Percentiles rank a stretch among this genome's conserved stretches.
Conservation (phyloP, 2,888 invertebrate species). For the Philereme transversata region DNA sequence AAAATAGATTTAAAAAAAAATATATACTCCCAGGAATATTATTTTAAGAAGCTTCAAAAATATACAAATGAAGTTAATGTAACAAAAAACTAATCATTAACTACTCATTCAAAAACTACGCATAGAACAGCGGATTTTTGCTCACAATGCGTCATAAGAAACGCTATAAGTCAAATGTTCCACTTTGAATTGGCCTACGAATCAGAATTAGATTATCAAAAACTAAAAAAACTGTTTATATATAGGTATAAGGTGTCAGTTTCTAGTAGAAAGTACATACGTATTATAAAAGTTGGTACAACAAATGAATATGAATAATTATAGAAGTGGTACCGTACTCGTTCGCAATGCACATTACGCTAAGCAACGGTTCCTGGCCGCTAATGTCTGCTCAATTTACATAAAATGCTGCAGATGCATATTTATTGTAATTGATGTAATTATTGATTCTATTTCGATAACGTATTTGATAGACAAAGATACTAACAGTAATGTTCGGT, state of each 20-base stretch:
- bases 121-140: constrained; percentile 12
- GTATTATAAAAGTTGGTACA: background rate
- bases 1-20: no score
- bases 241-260: background rate
- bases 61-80: no score
- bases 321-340: constrained; percentile 15
- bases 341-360: constrained; percentile 7
- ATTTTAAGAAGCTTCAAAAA: no score
- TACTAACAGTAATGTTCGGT: background rate
- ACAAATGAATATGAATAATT: constrained; percentile 15
- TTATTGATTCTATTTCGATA: constrained; percentile 5
- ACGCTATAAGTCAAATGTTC: constrained; percentile 13
- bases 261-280: no score
- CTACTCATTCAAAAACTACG: constrained; percentile 3
- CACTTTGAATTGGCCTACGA: background rate
- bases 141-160: constrained; percentile 17
- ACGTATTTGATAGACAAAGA: background rate
- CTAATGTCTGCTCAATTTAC: constrained; percentile 12
- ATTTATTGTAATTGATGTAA: constrained; percentile 11
- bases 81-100: no score
- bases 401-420: constrained; percentile 8
- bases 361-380: constrained; percentile 11
- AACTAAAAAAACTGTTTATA: constrained; percentile 1
- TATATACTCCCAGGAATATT: no score
- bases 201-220: background rate